Evolutionary conservation across 2,888 invertebrate genomes (phyloP), one percentile per base, ranked within the genome.

Genomic region (Apodemia mormo): DNA sequence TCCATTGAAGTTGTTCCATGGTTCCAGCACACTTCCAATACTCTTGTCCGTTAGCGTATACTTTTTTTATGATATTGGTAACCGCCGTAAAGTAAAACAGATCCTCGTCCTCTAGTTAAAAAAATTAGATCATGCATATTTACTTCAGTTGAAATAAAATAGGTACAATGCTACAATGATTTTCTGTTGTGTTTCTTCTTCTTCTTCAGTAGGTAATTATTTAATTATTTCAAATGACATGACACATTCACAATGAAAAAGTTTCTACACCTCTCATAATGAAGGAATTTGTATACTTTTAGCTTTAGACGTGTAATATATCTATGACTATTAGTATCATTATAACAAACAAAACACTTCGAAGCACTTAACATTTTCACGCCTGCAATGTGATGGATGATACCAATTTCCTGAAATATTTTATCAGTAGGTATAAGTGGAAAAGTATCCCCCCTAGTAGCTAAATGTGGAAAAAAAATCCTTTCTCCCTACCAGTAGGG

Each of bases 331-430:
- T n/a, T n/a, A 52, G 10, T 52, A 52, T 7, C 52, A 52, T 52
- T 52, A 52, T 52, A 52, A 52, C 52, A 52, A 52, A 52, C 14
- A 52, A 52, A 52, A 52, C 52, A 52, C 52, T 52, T 52, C 52
- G 4, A 52, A 6, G 52, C 52, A 52, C 9, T 22, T 22, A 22
- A 22, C 0, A 22, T 22, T 22, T 22, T 22, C 22, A 22, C 22
- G 22, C 22, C 22, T 22, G 22, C 22, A 22, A 22, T 22, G 22
- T 22, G 22, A 22, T 22, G 22, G 22, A 22, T 22, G 22, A 22
- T 22, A 22, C 22, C 22, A 22, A 22, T 22, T 22, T 22, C 22
- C 22, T 22, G 22, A 22, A 10, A 1, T 8, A 22, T 22, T 22
- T 22, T 22, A 22, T 22, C 22, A 22, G 22, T 22, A 22, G 22